Evolutionary conservation across 1,140 invertebrate species (phyloP), one percentile per base, ranked within the genome.

Genomic region (Bombus fervidus): DNA sequence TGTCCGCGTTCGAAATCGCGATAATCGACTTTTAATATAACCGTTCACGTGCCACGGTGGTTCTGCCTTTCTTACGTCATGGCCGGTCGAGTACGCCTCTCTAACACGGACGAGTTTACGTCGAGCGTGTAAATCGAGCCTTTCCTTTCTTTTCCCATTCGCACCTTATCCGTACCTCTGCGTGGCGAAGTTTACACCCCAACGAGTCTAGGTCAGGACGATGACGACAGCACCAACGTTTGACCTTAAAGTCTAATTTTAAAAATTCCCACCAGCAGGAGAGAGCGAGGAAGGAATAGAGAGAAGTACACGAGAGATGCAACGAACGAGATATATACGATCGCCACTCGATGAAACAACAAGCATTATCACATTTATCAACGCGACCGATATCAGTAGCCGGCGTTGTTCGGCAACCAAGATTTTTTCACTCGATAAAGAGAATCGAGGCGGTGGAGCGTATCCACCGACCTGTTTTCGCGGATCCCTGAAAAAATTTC

Each of bases 141-240:
- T 68, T 75, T 76, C 71, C 37, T 80, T 87, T 87, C 79, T 87
- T 88, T 83, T 57, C 69, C 66, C 47, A 75, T 71, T 87, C 71
- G 64, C 75, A 87, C 82, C 75, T 87, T 87, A 81, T 77, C 79
- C 84, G 57, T 86, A 62, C 47, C 57, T 62, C 76, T 74, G 81
- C 81, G 76, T 76, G 57, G 78, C 77, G 62, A 64, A 85, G 77
- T 89, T 89, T 89, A 89, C 77, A 87, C 87, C 81, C 76, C 66
- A 87, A 66, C 87, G 81, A 89, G 86, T 87, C 86, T 90, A 88
- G 85, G 87, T 88, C 84, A 90, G 87, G 88, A 89, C 82, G 81
- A 90, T 90, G 84, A 88, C 87, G 88, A 86, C 81, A 90, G 78
- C 76, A 90, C 78, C 81, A 88, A 86, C 87, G 87, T 86, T 73